phyloP scores from a whole-genome alignment of 2,888 invertebrate genomes.

The Acanthosepion lycidas region DNA sequence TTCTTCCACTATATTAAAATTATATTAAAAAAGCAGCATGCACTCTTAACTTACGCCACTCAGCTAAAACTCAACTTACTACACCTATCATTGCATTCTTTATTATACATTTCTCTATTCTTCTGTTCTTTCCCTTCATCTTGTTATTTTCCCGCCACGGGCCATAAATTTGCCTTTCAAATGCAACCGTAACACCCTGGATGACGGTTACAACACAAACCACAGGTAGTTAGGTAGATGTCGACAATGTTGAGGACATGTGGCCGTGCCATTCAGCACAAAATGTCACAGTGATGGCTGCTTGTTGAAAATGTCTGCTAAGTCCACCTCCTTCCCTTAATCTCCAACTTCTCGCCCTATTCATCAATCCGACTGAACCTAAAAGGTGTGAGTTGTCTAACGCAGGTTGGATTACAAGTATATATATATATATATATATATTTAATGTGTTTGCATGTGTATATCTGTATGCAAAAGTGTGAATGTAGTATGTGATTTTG shows the following conservation, averaged over 20 bases:
- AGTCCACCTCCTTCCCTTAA: not conserved
- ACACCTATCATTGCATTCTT: not conserved
- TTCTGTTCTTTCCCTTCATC: not conserved
- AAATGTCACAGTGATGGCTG: slow-evolving; percentile 17
- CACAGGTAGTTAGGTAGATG: slow-evolving; percentile 1
- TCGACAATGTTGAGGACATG: not conserved
- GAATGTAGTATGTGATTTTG: not conserved
- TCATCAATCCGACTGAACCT: not conserved
- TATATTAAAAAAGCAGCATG: not conserved
- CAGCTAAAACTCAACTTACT: not conserved
- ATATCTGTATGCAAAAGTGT: not conserved
- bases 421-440: not conserved
- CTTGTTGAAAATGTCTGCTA: not conserved
- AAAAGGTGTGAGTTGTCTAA: not conserved
- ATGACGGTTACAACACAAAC: not conserved
- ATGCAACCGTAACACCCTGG: not conserved
- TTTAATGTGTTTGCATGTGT: not conserved
- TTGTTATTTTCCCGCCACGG: not conserved
- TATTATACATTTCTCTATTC: not conserved
- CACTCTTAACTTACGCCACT: not conserved
- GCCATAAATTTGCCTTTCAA: slow-evolving; percentile 33
- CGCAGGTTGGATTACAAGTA: not conserved
- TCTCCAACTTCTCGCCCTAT: not conserved
- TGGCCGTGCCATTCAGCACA: not conserved
- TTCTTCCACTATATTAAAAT: no score